Percentiles rank a stretch among this genome's conserved stretches.
Evolutionary conservation across 2,888 invertebrate genomes (phyloP).

Genomic region (Macaria liturata): DNA sequence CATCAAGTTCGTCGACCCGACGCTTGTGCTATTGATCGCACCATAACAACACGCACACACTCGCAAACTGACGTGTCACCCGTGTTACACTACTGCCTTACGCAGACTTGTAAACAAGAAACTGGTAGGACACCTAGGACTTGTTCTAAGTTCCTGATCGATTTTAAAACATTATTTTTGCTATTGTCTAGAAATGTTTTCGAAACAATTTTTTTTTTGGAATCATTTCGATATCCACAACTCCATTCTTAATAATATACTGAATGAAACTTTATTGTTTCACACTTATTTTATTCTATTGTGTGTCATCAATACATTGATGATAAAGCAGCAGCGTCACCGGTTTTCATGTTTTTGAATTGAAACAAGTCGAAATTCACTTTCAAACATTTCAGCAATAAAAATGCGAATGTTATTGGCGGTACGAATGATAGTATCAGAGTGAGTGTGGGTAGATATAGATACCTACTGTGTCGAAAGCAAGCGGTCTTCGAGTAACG

Average conservation of each 20-base stretch:
- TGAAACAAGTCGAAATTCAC: constrained; percentile 13
- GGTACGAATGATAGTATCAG: constrained; percentile 11
- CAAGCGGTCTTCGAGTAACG: constrained; percentile 72
- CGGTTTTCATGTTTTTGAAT: not conserved
- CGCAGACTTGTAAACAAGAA: constrained; percentile 24
- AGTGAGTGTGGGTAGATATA: not conserved
- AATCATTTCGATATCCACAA: too few species aligned
- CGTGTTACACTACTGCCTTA: constrained; percentile 34
- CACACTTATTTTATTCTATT: not conserved
- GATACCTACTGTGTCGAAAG: constrained; percentile 24
- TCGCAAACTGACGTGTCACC: constrained; percentile 33
- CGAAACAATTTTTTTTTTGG: too few species aligned
- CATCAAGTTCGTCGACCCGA: constrained; percentile 71
- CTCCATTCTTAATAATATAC: too few species aligned
- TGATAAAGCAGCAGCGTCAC: too few species aligned
- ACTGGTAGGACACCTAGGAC: constrained; percentile 7
- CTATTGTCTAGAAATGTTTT: too few species aligned
- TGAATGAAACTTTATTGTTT: too few species aligned
- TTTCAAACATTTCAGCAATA: constrained; percentile 12
- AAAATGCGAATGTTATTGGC: constrained; percentile 8
- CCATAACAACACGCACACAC: constrained; percentile 63
- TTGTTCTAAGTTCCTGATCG: constrained; percentile 1
- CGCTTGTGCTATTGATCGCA: constrained; percentile 77
- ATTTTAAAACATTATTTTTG: not conserved
- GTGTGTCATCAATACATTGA: not conserved